Evolutionary conservation across 2,888 invertebrate genomes (phyloP).

Genomic region (Nesidiocoris tenuis): DNA sequence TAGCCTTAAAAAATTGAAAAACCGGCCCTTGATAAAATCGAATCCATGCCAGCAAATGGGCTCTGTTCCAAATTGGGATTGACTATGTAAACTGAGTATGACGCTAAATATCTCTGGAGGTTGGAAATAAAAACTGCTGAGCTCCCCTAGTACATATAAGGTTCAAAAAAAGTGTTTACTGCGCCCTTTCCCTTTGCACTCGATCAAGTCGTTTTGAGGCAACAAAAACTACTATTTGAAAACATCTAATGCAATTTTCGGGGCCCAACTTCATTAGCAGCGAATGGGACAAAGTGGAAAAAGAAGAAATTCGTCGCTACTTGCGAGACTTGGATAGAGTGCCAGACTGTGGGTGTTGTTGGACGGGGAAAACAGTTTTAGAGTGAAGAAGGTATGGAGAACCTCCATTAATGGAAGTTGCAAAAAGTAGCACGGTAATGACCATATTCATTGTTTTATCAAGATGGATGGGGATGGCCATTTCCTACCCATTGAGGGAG

Average conservation of each 20-base stretch:
- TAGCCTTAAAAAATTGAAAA: no score
- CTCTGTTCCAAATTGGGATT: no score
- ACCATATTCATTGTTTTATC: constrained; percentile 39
- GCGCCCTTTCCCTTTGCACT: no score
- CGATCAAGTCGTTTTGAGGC: no score
- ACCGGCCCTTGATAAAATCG: no score
- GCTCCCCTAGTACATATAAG: no score
- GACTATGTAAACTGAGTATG: no score
- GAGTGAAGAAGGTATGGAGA: neutral
- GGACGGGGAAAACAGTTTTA: neutral
- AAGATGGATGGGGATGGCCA: constrained; percentile 27
- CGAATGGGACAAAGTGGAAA: neutral
- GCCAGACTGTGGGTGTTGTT: neutral
- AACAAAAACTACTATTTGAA: no score
- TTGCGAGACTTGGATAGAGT: neutral
- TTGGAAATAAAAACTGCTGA: no score
- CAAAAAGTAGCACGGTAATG: constrained; percentile 37
- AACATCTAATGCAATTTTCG: constrained; percentile 19
- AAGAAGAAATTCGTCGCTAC: constrained; percentile 7
- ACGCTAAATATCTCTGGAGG: no score
- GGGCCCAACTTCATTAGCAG: constrained; percentile 17
- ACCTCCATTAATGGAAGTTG: constrained; percentile 33
- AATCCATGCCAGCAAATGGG: no score
- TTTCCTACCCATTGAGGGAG: constrained; percentile 30
- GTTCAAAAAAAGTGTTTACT: no score